Evolutionary conservation across 1,140 invertebrate genomes (phyloP).

Genomic region (Leptinotarsa defecta): DNA sequence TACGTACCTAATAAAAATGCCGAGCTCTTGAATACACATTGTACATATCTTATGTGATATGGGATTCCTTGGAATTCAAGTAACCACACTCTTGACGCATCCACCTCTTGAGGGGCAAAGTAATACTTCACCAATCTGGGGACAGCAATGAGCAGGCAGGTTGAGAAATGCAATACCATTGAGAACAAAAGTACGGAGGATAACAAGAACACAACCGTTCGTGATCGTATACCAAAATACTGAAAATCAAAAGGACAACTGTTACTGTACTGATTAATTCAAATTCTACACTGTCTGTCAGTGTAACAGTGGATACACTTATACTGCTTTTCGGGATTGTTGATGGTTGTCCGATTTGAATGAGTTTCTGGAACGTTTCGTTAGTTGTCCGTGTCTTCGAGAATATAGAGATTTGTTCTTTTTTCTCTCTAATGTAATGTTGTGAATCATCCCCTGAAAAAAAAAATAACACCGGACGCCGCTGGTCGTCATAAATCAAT

Average conservation of each 20-base stretch:
- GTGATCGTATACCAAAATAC: neutral
- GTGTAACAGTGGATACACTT: no score
- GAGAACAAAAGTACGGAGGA: neutral
- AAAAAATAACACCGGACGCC: no score
- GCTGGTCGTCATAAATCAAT: no score
- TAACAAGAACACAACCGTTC: neutral
- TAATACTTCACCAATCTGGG: neutral
- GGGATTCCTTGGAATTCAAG: neutral
- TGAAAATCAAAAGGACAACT: neutral
- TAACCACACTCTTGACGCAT: neutral
- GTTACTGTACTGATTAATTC: no score
- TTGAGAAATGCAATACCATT: neutral
- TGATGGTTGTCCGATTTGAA: no score
- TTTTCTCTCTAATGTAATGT: no score
- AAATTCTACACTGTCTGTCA: no score
- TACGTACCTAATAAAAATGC: slow-evolving; percentile 11
- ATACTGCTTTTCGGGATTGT: no score
- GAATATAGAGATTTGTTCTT: no score
- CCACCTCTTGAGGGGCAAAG: neutral
- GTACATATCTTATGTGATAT: neutral
- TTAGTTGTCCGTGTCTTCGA: no score
- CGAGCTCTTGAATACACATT: neutral
- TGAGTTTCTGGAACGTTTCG: no score
- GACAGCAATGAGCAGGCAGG: neutral
- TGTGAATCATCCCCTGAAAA: no score